These are phyloP conservation scores for Trematomus bernacchii DNA, from an alignment of 2,797 vertebrate genomes.

Conservation along the genomic window DNA sequence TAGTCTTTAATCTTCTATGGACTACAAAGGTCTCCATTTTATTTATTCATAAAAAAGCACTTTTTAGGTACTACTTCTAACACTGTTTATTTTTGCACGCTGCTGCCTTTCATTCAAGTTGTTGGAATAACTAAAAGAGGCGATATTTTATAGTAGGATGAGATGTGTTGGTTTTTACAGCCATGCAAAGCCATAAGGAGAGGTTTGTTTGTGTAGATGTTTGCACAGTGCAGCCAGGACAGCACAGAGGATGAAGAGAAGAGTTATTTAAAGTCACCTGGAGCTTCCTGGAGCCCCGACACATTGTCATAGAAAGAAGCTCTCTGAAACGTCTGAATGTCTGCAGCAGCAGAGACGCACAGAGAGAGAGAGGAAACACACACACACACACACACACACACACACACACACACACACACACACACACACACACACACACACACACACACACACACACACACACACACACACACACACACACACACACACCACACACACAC, in stretches of 20 bases:
- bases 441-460: conserved; percentile 19
- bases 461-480: neutral
- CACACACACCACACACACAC: too few species aligned
- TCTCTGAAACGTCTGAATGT: conserved; percentile 99
- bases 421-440: conserved; percentile 12
- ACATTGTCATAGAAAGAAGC: conserved; percentile 98
- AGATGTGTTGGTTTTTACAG: conserved; percentile 40
- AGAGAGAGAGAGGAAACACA: conserved; percentile 51
- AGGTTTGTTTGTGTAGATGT: neutral
- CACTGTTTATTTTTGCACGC: neutral
- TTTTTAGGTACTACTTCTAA: too few species aligned
- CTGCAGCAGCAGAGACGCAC: conserved; percentile 82
- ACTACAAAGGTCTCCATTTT: too few species aligned
- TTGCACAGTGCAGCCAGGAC: conserved; percentile 46
- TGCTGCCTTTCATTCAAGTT: conserved; percentile 5
- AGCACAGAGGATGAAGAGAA: conserved; percentile 38
- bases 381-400: conserved; percentile 21
- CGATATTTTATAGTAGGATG: neutral
- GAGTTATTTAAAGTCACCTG: conserved; percentile 89
- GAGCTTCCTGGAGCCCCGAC: conserved; percentile 95
- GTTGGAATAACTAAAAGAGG: neutral
- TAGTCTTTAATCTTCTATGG: too few species aligned
- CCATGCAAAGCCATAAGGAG: conserved; percentile 71
- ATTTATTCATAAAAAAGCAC: too few species aligned
- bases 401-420: conserved; percentile 14